Conservation (phyloP, 2,888 invertebrate genomes). For the Cataglyphis rosenhaueri region DNA sequence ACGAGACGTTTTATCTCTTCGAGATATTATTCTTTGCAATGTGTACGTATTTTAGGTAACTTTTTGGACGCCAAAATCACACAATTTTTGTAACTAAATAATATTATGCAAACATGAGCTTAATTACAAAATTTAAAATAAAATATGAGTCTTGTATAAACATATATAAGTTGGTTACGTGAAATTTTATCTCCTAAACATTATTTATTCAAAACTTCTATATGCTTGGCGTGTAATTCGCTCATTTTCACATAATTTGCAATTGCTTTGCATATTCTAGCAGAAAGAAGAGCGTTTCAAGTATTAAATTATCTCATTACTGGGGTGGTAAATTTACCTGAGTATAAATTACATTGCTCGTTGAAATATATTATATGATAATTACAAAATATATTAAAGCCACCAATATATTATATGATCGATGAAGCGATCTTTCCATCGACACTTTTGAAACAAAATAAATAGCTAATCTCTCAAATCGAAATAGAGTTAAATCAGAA, state of each 20-base stretch:
- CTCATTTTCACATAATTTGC: constrained; percentile 30
- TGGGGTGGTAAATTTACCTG: not conserved
- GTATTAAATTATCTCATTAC: not conserved
- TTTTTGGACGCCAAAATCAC: not conserved
- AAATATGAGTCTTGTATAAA: constrained; percentile 13
- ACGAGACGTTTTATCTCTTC: constrained; percentile 3
- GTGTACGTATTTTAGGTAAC: not conserved
- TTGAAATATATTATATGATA: not conserved
- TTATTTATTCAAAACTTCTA: constrained; percentile 45
- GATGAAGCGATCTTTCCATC: not conserved
- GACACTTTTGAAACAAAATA: not conserved
- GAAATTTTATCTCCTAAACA: constrained; percentile 5
- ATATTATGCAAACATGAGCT: constrained; percentile 13
- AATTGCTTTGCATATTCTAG: constrained; percentile 33
- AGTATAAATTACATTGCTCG: not conserved
- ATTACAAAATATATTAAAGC: not conserved
- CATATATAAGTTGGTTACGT: not conserved
- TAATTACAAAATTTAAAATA: constrained; percentile 16
- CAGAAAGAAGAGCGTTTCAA: not conserved
- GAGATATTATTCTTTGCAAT: too few relatives aligned
- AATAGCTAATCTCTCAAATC: not conserved
- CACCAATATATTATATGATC: not conserved
- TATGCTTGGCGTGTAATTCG: not conserved
- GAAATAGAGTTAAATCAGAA: not conserved
- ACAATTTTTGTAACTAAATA: constrained; percentile 1